Base-by-base conservation (phyloP, 1,140 invertebrate species). In the Bilobella aurantiaca region DNA sequence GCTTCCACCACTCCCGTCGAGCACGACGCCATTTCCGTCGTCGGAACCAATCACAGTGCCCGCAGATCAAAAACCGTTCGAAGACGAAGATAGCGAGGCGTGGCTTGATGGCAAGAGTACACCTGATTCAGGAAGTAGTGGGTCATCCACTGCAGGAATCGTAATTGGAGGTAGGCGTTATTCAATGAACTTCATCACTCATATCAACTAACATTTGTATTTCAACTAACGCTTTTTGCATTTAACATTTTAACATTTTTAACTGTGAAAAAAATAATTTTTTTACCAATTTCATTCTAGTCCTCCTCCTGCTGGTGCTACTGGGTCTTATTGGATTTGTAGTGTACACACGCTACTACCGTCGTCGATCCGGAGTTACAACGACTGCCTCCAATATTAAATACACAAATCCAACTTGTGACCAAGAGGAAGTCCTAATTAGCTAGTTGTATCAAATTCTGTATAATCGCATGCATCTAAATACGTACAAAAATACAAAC, bases 401-500 rank as follows among this genome's bases (percentile, higher is more conserved):
- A 42, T 42, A 42, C 37, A 42, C 37, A 8, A 42, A 42, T n/a
- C 37, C 37, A 12, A n/a, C 37, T 8, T 42, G 37, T n/a, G n/a
- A n/a, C 37, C 37, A 42, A n/a, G 37, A 42, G n/a, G 37, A 42
- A 42, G 37, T 42, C 8, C 37, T 42, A 12, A 12, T 42, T 12
- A n/a, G n/a, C n/a, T 42, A 42, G n/a, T 42, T 42, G n/a, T 23
- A 28, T 27, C 18, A 30, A 3, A 88, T 90, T 69, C 90, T 87
- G n/a, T n/a, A n/a, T n/a, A n/a, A n/a, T n/a, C n/a, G n/a, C n/a
- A n/a, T n/a, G n/a, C n/a, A n/a, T n/a, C n/a, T n/a, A n/a, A n/a
- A n/a, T n/a, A n/a, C n/a, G n/a, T n/a, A n/a, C n/a, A n/a, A n/a
- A n/a, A n/a, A n/a, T n/a, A n/a, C n/a, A n/a, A n/a, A n/a, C n/a